Evolutionary conservation across 2,113 vertebrate genomes (phyloP).

Genomic region (Gasterosteus aculeatus): DNA sequence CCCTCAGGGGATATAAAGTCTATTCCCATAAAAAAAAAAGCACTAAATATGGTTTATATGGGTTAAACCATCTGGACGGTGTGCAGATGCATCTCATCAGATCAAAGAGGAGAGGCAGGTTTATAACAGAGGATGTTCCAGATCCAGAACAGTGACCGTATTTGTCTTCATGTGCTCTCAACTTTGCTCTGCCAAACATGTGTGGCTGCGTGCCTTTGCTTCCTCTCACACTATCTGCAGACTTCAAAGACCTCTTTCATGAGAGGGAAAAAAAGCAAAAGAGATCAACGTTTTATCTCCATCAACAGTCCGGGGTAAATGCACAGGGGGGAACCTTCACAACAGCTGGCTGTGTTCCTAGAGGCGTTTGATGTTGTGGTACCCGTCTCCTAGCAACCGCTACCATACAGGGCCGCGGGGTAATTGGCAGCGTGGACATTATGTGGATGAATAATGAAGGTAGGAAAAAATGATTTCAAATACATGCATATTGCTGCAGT

Average conservation of each 20-base stretch:
- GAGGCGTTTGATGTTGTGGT: conserved; percentile 52
- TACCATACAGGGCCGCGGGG: neutral
- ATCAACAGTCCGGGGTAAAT: conserved; percentile 33
- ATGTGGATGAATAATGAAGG: neutral
- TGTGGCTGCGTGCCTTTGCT: neutral
- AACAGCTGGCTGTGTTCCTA: conserved; percentile 35
- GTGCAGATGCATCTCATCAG: neutral
- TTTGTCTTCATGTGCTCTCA: neutral
- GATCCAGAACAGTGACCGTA: too few species aligned
- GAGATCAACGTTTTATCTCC: conserved; percentile 23
- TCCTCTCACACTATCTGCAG: neutral
- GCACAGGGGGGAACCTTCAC: conserved; percentile 5
- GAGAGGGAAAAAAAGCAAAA: conserved; percentile 5
- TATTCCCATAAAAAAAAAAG: neutral
- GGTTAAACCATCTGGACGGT: neutral
- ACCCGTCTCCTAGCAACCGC: conserved; percentile 20
- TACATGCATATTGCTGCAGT: neutral
- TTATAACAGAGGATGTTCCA: neutral
- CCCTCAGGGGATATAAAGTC: neutral
- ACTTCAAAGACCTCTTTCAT: conserved; percentile 58
- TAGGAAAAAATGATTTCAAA: neutral
- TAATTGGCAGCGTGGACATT: conserved; percentile 11
- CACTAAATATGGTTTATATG: neutral
- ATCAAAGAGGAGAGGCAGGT: neutral
- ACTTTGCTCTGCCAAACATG: neutral